Conservation (phyloP, 2,797 vertebrate genomes). For the Neoniphon sammara region DNA sequence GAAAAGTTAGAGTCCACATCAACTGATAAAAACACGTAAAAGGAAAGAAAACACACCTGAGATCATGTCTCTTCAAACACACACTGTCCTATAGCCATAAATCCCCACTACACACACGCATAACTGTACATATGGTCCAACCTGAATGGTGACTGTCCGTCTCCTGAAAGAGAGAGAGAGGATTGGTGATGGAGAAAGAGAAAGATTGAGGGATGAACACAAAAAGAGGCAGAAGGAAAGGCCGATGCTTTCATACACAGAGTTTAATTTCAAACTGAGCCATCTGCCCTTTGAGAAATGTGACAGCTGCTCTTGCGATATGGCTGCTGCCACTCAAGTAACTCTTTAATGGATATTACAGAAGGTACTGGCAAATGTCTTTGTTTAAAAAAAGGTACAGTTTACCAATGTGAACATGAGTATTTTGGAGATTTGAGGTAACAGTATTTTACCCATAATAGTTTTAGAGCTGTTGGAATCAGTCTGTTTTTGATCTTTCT, state of each 20-base stretch:
- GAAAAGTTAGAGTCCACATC: too few species aligned
- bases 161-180: neutral
- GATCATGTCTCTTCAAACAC: slow-evolving; percentile 20
- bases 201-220: neutral
- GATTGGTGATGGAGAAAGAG: too few species aligned
- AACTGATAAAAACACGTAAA: slow-evolving; percentile 6
- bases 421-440: too few species aligned
- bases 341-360: neutral
- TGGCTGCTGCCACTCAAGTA: neutral
- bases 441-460: too few species aligned
- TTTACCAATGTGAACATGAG: neutral
- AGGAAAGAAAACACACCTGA: slow-evolving; percentile 2
- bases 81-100: neutral
- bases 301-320: neutral
- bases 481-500: too few species aligned
- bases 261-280: neutral
- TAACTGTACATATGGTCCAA: neutral
- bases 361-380: neutral
- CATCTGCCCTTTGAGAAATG: neutral
- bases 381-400: neutral
- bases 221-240: neutral
- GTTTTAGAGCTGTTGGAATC: too few species aligned
- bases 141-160: too few species aligned
- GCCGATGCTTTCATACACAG: neutral
- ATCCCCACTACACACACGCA: slow-evolving; percentile 5